These are phyloP conservation scores for Heteromurus nitidus DNA, from an alignment of 2,888 invertebrate genomes.

Conservation along the genomic window DNA sequence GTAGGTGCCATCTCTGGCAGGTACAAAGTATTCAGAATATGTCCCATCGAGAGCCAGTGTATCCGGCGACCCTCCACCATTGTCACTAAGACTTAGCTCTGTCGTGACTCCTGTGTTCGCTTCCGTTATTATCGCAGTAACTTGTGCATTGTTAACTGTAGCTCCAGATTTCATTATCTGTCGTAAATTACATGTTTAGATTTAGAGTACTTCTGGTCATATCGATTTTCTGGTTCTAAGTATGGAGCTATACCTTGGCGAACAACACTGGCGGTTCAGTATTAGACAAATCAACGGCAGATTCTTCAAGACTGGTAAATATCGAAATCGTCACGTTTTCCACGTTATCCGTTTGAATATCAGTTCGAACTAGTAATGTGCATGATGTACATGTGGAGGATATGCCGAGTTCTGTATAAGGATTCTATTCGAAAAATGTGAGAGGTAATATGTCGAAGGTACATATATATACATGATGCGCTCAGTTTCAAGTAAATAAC, in stretches of 20 bases:
- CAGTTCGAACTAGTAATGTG: conserved; percentile 6
- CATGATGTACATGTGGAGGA: not conserved
- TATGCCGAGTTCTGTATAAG: not conserved
- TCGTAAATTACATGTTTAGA: not conserved
- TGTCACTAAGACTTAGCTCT: not conserved
- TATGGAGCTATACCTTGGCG: conserved; percentile 24
- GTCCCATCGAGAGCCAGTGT: conserved; percentile 4
- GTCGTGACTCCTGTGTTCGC: not conserved
- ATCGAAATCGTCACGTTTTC: conserved; percentile 19
- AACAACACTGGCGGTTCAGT: conserved; percentile 14
- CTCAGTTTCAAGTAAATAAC: too few species aligned
- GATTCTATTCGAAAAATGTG: not conserved
- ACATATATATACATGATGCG: not conserved
- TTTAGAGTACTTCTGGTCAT: not conserved
- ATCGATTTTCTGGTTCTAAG: not conserved
- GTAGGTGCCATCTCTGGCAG: conserved; percentile 9
- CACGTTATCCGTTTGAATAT: not conserved
- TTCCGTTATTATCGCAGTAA: not conserved
- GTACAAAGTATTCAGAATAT: conserved; percentile 41
- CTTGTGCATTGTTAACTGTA: conserved; percentile 6
- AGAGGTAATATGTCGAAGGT: not conserved
- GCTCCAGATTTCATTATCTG: conserved; percentile 6
- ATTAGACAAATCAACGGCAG: conserved; percentile 14
- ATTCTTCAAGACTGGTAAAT: not conserved
- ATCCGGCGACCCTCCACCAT: conserved; percentile 24